These are phyloP conservation scores for Cotesia chilonis DNA, from an alignment of 1,140 invertebrate species.

Conservation along the genomic window DNA sequence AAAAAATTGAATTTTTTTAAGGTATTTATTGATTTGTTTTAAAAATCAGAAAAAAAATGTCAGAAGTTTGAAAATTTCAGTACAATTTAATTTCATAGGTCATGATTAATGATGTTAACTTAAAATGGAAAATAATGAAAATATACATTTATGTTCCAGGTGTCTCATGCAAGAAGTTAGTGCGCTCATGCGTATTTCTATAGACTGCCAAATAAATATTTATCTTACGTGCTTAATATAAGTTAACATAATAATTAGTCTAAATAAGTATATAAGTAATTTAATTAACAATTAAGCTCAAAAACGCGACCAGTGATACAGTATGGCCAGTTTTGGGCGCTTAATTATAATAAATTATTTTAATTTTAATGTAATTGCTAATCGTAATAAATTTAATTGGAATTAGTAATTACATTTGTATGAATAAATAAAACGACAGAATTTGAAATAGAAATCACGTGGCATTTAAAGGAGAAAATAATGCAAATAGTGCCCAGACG, in stretches of 20 bases:
- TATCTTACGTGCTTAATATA: neutral
- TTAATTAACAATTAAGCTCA: conserved; percentile 7
- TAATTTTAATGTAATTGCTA: too few relatives aligned
- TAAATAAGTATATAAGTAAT: conserved; percentile 4
- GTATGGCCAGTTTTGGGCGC: too few relatives aligned
- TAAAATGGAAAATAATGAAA: too few relatives aligned
- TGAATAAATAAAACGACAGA: neutral
- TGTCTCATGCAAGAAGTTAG: conserved; percentile 57
- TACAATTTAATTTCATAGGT: too few relatives aligned
- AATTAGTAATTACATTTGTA: neutral
- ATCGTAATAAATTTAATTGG: too few relatives aligned
- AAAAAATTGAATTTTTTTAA: too few relatives aligned
- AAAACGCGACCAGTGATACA: too few relatives aligned
- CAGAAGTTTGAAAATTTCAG: too few relatives aligned
- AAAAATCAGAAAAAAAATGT: too few relatives aligned
- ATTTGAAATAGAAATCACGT: neutral
- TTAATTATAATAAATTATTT: too few relatives aligned
- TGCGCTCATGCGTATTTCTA: conserved; percentile 26
- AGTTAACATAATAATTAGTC: conserved; percentile 2
- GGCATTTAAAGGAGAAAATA: neutral
- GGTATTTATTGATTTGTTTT: too few relatives aligned
- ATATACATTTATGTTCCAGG: conserved; percentile 45
- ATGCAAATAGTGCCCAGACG: neutral
- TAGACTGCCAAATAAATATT: conserved; percentile 37
- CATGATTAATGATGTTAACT: too few relatives aligned